Evolutionary conservation across 2,797 vertebrate species (phyloP).

Genomic region (Heterohyrax brucei): DNA sequence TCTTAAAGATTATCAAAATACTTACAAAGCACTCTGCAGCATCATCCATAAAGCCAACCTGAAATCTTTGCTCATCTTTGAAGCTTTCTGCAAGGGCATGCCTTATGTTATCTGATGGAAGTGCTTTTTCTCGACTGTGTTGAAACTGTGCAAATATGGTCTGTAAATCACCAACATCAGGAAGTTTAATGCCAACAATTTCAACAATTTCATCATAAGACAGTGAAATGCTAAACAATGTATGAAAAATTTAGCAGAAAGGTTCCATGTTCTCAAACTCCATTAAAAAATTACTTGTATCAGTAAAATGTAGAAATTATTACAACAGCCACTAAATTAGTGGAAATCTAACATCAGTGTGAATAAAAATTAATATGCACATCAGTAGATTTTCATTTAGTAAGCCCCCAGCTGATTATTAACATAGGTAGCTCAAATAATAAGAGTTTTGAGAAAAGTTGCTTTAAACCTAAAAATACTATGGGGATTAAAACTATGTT

Average conservation of each 20-base stretch:
- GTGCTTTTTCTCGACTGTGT: conserved; percentile 96
- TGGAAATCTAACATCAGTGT: background rate
- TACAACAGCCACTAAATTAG: background rate
- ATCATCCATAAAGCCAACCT: conserved; percentile 99
- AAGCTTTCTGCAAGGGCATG: conserved; percentile 99
- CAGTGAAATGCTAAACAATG: background rate
- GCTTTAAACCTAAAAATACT: conserved; percentile 23
- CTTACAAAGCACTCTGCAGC: conserved; percentile 99
- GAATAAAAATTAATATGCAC: background rate
- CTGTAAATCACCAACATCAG: conserved; percentile 88
- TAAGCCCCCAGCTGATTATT: background rate
- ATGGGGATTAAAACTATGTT: background rate
- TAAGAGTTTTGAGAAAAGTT: background rate
- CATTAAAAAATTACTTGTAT: background rate
- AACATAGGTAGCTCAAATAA: background rate
- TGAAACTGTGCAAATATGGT: conserved; percentile 98
- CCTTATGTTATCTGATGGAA: conserved; percentile 98
- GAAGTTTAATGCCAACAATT: background rate
- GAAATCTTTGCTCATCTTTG: conserved; percentile 98
- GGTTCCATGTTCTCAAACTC: background rate
- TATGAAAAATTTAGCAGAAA: background rate
- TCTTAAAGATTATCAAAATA: conserved; percentile 77
- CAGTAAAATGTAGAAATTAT: background rate
- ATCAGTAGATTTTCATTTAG: background rate
- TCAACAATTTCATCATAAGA: background rate